Conservation (phyloP, 2,888 invertebrate genomes). For the Rhagonycha lutea region DNA sequence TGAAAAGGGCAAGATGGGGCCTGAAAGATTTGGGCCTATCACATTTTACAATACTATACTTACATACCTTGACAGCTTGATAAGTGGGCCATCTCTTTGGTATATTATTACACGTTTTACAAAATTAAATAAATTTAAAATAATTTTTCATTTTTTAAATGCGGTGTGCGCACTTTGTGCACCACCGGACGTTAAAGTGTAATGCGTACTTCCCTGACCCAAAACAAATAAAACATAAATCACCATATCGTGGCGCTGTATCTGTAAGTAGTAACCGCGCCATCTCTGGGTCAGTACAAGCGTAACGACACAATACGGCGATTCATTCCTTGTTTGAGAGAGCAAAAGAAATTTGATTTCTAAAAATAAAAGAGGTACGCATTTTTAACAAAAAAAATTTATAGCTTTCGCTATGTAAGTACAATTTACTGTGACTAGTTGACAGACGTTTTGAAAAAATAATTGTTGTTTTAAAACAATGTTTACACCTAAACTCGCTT, state of each 20-base stretch:
- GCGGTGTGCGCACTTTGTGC: slow-evolving; percentile 36
- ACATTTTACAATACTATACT: slow-evolving; percentile 57
- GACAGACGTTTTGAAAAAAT: slow-evolving; percentile 39
- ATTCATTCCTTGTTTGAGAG: neutral
- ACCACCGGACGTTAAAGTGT: slow-evolving; percentile 18
- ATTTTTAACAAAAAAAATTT: neutral
- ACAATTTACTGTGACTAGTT: slow-evolving; percentile 52
- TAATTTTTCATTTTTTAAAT: slow-evolving; percentile 38
- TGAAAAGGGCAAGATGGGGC: slow-evolving; percentile 53
- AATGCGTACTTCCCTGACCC: slow-evolving; percentile 1
- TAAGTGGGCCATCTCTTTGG: slow-evolving; percentile 55
- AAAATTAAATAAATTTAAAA: slow-evolving; percentile 47
- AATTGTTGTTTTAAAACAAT: slow-evolving; percentile 14
- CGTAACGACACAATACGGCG: neutral
- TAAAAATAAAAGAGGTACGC: neutral
- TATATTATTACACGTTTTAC: slow-evolving; percentile 57
- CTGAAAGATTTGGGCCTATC: slow-evolving; percentile 55
- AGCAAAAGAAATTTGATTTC: neutral
- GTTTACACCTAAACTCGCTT: neutral
- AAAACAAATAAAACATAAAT: neutral
- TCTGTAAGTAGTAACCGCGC: neutral
- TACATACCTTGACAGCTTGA: slow-evolving; percentile 52
- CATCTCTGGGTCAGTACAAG: neutral
- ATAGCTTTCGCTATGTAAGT: slow-evolving; percentile 38
- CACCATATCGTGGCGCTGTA: neutral